Conservation (phyloP, 2,888 invertebrate species). For the Myopa tessellatipennis region DNA sequence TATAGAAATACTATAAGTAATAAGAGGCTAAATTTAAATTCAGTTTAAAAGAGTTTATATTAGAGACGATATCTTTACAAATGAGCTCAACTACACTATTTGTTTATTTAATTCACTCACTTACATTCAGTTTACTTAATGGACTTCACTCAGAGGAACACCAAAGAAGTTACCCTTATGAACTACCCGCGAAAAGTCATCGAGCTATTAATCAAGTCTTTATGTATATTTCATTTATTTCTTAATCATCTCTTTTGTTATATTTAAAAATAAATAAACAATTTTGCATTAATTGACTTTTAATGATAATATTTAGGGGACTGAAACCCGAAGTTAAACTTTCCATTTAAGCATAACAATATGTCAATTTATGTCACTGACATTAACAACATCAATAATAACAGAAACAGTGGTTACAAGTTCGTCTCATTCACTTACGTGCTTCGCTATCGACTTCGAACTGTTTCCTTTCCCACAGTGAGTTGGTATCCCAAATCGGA, state of each 20-base stretch:
- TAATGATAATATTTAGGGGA: constrained; percentile 10
- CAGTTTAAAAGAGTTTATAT: too few relatives aligned
- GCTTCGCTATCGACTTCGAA: not conserved
- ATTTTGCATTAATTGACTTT: constrained; percentile 43
- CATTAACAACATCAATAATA: not conserved
- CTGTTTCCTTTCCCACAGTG: not conserved
- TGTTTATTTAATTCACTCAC: too few relatives aligned
- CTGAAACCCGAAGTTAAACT: not conserved
- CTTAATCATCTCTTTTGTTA: not conserved
- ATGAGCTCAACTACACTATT: too few relatives aligned
- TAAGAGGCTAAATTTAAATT: too few relatives aligned
- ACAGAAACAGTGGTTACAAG: not conserved
- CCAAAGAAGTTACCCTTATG: too few relatives aligned
- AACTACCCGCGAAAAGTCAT: too few relatives aligned
- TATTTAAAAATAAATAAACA: not conserved
- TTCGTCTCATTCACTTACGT: not conserved
- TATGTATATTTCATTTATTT: too few relatives aligned
- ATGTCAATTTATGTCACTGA: constrained; percentile 35
- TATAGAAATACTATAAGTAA: too few relatives aligned
- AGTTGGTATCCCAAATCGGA: constrained; percentile 31
- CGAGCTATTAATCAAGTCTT: too few relatives aligned
- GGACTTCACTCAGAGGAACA: too few relatives aligned
- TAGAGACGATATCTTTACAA: too few relatives aligned
- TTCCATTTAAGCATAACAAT: constrained; percentile 20
- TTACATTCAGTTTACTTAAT: too few relatives aligned